Evolutionary conservation across 1,140 invertebrate genomes (phyloP).

Genomic region (Macrosteles quadrilineatus): DNA sequence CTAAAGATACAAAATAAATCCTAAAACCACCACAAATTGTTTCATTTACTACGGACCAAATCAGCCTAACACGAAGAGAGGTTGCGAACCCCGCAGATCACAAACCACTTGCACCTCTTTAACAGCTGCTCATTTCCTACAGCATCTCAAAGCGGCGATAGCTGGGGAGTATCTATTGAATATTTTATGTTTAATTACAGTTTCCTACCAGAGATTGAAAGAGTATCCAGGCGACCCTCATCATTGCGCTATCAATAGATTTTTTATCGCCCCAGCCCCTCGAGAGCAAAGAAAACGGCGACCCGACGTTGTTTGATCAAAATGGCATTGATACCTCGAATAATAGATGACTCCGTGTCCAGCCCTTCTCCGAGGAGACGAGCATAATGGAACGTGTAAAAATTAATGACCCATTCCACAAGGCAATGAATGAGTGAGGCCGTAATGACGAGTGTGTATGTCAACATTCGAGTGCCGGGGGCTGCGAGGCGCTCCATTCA

Average conservation of each 20-base stretch:
- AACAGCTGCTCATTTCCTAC: no score
- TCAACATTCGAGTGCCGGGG: conserved; percentile 14
- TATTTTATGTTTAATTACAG: conserved; percentile 35
- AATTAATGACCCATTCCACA: conserved; percentile 31
- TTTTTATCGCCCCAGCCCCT: conserved; percentile 19
- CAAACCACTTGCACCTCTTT: no score
- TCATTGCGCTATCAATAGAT: conserved; percentile 32
- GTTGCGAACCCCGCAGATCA: no score
- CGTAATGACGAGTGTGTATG: conserved; percentile 8
- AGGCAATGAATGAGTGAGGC: conserved; percentile 12
- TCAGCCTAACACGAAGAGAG: no score
- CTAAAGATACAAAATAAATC: no score
- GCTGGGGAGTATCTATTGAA: conserved; percentile 24
- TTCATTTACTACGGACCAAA: no score
- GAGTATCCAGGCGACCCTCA: conserved; percentile 16
- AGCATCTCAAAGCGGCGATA: not conserved
- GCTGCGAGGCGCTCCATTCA: not conserved
- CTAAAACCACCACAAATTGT: no score
- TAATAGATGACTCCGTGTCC: conserved; percentile 25
- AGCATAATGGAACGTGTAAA: conserved; percentile 33
- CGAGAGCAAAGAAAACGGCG: conserved; percentile 5
- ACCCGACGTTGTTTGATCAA: conserved; percentile 32
- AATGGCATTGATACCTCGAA: conserved; percentile 32
- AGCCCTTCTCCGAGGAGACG: conserved; percentile 12
- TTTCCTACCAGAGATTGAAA: conserved; percentile 32